Conservation (phyloP, 2,113 vertebrate genomes). For the Lathamus discolor region DNA sequence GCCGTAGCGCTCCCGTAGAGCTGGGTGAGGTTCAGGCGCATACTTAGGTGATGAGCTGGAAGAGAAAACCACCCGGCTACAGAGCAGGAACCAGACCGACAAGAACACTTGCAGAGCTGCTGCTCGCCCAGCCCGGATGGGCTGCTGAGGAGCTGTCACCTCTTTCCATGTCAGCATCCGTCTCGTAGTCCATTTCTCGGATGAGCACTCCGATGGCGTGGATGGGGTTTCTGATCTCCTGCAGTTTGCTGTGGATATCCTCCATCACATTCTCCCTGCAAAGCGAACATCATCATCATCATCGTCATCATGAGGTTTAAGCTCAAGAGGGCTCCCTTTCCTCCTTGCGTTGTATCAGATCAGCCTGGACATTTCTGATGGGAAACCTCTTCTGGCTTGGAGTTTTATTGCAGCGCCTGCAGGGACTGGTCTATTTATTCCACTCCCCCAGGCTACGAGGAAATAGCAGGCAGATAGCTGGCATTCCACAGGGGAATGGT, state of each 20-base stretch:
- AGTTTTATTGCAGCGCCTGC: neutral
- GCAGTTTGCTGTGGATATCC: constrained; percentile 90
- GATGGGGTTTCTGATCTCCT: constrained; percentile 85
- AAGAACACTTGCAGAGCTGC: neutral
- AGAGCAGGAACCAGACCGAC: neutral
- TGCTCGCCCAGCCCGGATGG: neutral
- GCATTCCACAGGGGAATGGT: constrained; percentile 1
- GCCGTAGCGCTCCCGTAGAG: constrained; percentile 84
- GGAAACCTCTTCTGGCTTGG: neutral
- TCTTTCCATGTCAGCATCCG: constrained; percentile 77
- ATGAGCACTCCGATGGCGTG: constrained; percentile 84
- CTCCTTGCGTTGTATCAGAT: neutral
- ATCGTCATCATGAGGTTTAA: neutral
- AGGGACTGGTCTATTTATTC: constrained; percentile 25
- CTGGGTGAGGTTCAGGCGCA: constrained; percentile 84
- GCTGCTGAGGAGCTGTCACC: neutral
- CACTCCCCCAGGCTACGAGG: constrained; percentile 27
- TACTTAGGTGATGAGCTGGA: constrained; percentile 77
- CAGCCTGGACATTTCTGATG: neutral
- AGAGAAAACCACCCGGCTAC: neutral
- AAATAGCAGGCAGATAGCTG: constrained; percentile 39
- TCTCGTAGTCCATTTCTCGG: constrained; percentile 93
- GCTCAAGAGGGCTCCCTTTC: constrained; percentile 6
- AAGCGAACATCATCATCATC: neutral
- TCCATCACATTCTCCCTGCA: constrained; percentile 83